A percentile compares a stretch with the other conserved stretches of the same genome.
Evolutionary conservation across 1,140 invertebrate genomes (phyloP).

Genomic region (Trichoplusia ni): DNA sequence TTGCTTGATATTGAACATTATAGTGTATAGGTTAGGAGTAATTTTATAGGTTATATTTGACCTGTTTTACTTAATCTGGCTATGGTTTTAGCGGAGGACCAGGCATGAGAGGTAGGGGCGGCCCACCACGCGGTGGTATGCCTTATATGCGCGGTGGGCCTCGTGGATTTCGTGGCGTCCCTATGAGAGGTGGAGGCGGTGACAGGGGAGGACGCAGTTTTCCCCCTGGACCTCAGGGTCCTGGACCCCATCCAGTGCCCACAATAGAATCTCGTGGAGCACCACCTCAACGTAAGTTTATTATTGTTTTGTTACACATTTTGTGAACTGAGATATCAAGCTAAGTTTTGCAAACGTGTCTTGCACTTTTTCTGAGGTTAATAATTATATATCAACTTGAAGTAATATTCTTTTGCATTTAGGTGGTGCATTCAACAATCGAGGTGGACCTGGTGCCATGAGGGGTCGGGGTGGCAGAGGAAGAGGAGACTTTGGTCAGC

Average conservation of each 20-base stretch:
- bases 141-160: conserved; percentile 59
- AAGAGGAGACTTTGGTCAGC: conserved; percentile 66
- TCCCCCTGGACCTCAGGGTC: conserved; percentile 71
- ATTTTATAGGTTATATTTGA: too few relatives aligned
- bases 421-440: conserved; percentile 69
- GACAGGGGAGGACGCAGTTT: conserved; percentile 65
- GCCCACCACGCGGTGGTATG: conserved; percentile 58
- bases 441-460: conserved; percentile 70
- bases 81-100: conserved; percentile 59
- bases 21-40: neutral
- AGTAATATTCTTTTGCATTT: conserved; percentile 7
- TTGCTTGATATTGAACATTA: too few relatives aligned
- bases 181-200: conserved; percentile 68
- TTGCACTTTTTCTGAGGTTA: neutral
- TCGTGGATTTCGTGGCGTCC: conserved; percentile 65
- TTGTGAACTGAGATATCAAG: neutral
- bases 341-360: too few relatives aligned
- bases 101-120: conserved; percentile 68
- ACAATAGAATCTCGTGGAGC: conserved; percentile 75
- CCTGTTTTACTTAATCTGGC: too few relatives aligned
- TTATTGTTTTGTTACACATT: neutral
- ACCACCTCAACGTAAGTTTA: conserved; percentile 65
- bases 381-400: neutral
- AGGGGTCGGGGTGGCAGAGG: conserved; percentile 67
- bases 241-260: conserved; percentile 77